These are phyloP conservation scores for Oncorhynchus masou DNA, from an alignment of 2,113 vertebrate species.

Conservation along the genomic window DNA sequence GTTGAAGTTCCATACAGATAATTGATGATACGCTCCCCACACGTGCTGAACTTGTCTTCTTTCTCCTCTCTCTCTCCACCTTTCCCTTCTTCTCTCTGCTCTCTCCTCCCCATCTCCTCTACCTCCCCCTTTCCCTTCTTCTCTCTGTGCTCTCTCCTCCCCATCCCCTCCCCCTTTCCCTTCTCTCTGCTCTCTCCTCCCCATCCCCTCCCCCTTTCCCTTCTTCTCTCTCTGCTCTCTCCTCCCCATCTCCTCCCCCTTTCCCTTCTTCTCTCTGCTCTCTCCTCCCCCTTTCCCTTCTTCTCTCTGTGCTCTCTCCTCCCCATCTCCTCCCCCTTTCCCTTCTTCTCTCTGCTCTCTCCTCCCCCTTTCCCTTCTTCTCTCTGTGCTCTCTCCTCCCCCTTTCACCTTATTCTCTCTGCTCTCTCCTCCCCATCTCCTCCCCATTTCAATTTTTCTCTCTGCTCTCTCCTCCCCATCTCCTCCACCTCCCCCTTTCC, in stretches of 20 bases:
- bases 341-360: not conserved
- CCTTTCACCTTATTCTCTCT: not conserved
- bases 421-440: not conserved
- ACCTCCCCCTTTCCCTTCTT: too few species aligned
- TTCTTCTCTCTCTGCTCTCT: too few species aligned
- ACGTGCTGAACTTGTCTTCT: not conserved
- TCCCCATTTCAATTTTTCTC: constrained; percentile 11
- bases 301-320: not conserved
- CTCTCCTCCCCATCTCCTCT: too few species aligned
- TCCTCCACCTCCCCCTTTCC: not conserved
- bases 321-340: not conserved
- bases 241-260: too few species aligned
- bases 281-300: too few species aligned
- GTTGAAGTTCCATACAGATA: not conserved
- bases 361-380: constrained; percentile 14
- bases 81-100: not conserved
- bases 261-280: too few species aligned
- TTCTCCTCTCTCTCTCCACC: not conserved
- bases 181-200: too few species aligned
- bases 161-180: too few species aligned
- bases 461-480: not conserved
- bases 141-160: too few species aligned
- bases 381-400: not conserved
- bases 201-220: too few species aligned
- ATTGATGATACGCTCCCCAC: not conserved